Evolutionary conservation across 2,888 invertebrate species (phyloP).

Genomic region (Yponomeuta sedellus): DNA sequence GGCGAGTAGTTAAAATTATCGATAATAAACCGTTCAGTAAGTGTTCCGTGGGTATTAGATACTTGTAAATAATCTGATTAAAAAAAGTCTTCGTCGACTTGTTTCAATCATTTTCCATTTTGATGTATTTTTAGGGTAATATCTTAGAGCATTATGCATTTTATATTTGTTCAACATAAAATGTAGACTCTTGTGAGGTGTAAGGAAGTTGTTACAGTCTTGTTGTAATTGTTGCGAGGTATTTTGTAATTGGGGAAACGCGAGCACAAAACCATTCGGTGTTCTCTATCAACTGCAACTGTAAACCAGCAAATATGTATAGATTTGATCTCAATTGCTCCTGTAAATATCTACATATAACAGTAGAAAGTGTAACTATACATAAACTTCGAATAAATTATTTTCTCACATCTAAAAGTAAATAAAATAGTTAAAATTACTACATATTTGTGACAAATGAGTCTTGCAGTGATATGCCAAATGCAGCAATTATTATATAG

Average conservation of each 20-base stretch:
- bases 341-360: constrained; percentile 5
- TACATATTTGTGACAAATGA: constrained; percentile 24
- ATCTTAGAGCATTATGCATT: constrained; percentile 63
- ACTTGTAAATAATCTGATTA: constrained; percentile 26
- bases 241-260: constrained; percentile 34
- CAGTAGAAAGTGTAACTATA: constrained; percentile 6
- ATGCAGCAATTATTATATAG: constrained; percentile 68
- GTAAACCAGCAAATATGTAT: constrained; percentile 7
- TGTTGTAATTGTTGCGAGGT: constrained; percentile 54
- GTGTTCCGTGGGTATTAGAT: constrained; percentile 46
- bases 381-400: background rate
- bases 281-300: constrained; percentile 16
- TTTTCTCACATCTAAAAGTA: constrained; percentile 32
- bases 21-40: constrained; percentile 39
- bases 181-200: constrained; percentile 40
- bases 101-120: constrained; percentile 67
- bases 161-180: constrained; percentile 62
- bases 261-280: constrained; percentile 17
- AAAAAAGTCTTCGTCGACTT: constrained; percentile 48
- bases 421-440: background rate
- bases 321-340: constrained; percentile 9
- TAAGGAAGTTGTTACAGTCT: constrained; percentile 55
- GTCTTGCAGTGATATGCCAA: constrained; percentile 75
- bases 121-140: constrained; percentile 68
- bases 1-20: constrained; percentile 42